Evolutionary conservation across 1,140 invertebrate species (phyloP), one percentile per base, ranked within the genome.

Genomic region (Varroa destructor): DNA sequence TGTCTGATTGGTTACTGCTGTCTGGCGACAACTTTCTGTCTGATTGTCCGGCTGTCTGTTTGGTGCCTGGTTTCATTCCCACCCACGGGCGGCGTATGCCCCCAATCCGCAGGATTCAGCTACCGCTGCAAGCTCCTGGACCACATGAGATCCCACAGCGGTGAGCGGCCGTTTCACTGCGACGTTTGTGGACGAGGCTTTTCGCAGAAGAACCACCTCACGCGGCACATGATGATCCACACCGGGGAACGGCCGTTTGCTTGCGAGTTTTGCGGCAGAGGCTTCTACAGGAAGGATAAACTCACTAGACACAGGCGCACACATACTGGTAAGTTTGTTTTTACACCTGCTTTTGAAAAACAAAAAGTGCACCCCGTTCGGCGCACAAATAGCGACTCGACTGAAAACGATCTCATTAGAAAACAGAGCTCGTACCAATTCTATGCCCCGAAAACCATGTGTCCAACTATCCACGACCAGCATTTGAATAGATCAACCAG

Each of bases 211-310:
- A 77, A 77, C 71, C 77, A 77, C 73, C 72, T 77, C 25, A 76
- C 74, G 55, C 74, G 77, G 40, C 77, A 77, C 72, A 75, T 75
- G 71, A 77, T 77, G 77, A 92, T 93, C 71, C 91, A 95, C 78
- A 93, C 91, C 0, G 89, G 89, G 6, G 91, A 94, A 77, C 84
- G 87, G 46, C 92, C 92, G 79, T 93, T 91, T 79, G 86, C 86
- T 56, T 94, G 91, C 77, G 89, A 91, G 76, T 89, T 85, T 76
- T 94, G 89, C 77, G 84, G 82, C 54, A 90, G 90, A 79, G 87
- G 85, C 8, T 93, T 93, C 79, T 91, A 92, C 0, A 84, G 93
- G 25, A 90, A 93, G 74, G 95, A 96, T 77, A 94, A 92, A 37
- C 79, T 83, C 55, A 81, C 80, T 74, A 80, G 82, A 71, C 93